Evolutionary conservation across 2,888 invertebrate genomes (phyloP), one percentile per base, ranked within the genome.

Genomic region (Drosophila maculinotata): DNA sequence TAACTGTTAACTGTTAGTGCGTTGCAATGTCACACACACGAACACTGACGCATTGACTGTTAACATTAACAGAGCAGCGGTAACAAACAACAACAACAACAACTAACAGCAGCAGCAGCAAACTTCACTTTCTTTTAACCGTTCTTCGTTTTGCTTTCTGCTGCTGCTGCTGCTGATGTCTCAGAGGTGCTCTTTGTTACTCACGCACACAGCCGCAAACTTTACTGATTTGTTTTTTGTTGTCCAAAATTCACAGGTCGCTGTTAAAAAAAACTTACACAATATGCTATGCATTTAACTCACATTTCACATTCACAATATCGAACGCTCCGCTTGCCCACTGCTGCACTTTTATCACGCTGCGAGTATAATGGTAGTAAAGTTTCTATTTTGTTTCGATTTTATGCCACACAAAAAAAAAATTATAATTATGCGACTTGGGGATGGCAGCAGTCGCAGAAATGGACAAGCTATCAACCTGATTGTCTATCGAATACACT

Each of bases 111-210:
- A 41, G 42, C 36, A 36, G 59, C 67, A 38, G 60, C 59, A 49
- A 62, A 73, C 77, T 80, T 80, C 80, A 80, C 80, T 80, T 80
- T 80, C 86, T 85, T 82, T 69, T 44, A 38, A 75, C 63, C 59
- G 63, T 70, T 79, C 76, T 79, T 81, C 64, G 69, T 54, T 71
- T 66, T 59, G 53, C 45, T 76, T 79, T 76, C 72, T 84, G 58
- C 56, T 53, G 57, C 71, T 71, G 41, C 39, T 52, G 36, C 15
- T 53, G 42, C 30, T 52, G 36, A 14, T 44, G n/a, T n/a, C n/a
- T n/a, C n/a, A 60, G 23, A 62, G 56, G 56, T 67, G 47, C 47
- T 72, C 72, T 72, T 72, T 76, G 72, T 72, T 75, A 51, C 48
- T 35, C 49, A 41, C 63, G 25, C 33, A 64, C 52, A 45, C 20